Evolutionary conservation across 2,797 vertebrate genomes (phyloP), one percentile per base, ranked within the genome.

Genomic region (Kryptolebias ocellatus): DNA sequence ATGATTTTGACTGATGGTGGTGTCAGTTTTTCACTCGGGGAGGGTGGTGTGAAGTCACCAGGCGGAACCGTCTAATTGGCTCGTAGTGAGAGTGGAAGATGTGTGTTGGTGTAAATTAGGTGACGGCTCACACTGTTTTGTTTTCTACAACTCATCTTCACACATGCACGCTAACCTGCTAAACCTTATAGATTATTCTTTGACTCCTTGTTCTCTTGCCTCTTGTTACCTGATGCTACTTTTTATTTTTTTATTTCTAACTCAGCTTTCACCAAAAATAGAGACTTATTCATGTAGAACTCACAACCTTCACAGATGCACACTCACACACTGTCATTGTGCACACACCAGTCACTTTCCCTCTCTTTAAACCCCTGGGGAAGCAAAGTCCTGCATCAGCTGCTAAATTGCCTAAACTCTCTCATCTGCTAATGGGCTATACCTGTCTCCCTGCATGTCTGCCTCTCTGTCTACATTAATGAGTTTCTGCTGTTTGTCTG

Each of bases 331-430:
- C 31, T n/a, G 15, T 16, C 20, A 51, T 16, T 74, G 53, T 51
- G n/a, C 28, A 3, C 66, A 24, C 60, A 65, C 61, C 63, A 72
- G 70, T 79, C 68, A 28, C 42, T 68, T 70, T 73, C 27, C 52
- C 53, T 70, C 47, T 75, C 46, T 50, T 67, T 8, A n/a, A 28
- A 46, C 72, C 61, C 80, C 58, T 27, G 20, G 73, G 84, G 80
- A 73, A 68, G 45, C 53, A 62, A 80, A 83, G 79, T 91, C 84
- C 80, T 83, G 85, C 86, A 84, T 91, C 89, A 89, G 89, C 87
- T 89, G 83, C 79, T 89, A 86, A 89, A 89, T 87, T 86, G 76
- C 84, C 83, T 70, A 80, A 89, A 90, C 81, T 86, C 76, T 86
- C 84, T 86, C 79, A 77, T 86, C 78, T 63, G 47, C 82, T 90